Evolutionary conservation across 2,113 vertebrate genomes (phyloP).

Genomic region (Arvicanthis niloticus): DNA sequence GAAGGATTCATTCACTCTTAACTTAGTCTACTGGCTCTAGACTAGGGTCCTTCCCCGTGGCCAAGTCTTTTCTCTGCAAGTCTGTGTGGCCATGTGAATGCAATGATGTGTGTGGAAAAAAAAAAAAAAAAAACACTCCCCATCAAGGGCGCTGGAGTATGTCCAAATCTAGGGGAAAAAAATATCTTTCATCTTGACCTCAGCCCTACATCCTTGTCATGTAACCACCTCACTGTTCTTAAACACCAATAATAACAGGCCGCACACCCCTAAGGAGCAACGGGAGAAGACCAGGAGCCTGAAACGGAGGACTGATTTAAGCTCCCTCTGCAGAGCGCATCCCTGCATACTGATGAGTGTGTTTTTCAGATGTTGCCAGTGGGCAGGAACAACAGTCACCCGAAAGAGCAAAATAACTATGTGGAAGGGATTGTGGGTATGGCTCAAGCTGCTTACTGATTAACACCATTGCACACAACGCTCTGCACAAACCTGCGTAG

Average conservation of each 20-base stretch:
- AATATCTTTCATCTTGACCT: conserved; percentile 67
- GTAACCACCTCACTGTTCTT: conserved; percentile 80
- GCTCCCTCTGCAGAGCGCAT: conserved; percentile 76
- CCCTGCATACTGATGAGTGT: conserved; percentile 87
- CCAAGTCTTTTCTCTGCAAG: conserved; percentile 66
- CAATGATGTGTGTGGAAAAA: background rate
- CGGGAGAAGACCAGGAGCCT: conserved; percentile 80
- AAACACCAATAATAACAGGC: conserved; percentile 73
- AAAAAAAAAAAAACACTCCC: background rate
- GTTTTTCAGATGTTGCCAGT: conserved; percentile 84
- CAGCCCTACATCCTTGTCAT: conserved; percentile 80
- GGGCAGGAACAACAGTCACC: conserved; percentile 83
- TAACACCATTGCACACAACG: conserved; percentile 84
- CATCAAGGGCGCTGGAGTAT: conserved; percentile 43
- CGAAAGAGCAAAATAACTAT: conserved; percentile 84
- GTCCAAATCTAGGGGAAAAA: conserved; percentile 63
- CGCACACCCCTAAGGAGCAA: conserved; percentile 70
- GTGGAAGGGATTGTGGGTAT: conserved; percentile 85
- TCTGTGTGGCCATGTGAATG: conserved; percentile 8
- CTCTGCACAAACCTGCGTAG: conserved; percentile 77
- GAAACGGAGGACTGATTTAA: conserved; percentile 73
- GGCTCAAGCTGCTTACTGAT: conserved; percentile 87
- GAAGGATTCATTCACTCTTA: conserved; percentile 63
- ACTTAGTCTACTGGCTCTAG: conserved; percentile 56
- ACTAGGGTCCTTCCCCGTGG: conserved; percentile 35